Evolutionary conservation across 2,888 invertebrate species (phyloP).

Genomic region (Cheilosia impressa): DNA sequence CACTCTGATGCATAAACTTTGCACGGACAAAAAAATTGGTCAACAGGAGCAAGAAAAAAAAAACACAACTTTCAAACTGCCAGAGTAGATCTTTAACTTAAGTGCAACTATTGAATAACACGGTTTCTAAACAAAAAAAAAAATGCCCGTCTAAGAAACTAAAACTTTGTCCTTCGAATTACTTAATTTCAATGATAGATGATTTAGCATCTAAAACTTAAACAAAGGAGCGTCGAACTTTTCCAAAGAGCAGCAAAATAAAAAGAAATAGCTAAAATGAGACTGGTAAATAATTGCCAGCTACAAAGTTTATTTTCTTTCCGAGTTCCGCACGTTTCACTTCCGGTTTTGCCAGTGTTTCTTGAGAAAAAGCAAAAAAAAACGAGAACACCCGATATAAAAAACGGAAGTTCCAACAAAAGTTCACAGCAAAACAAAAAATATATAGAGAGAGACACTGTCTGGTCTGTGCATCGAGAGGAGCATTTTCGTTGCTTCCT

Average conservation of each 20-base stretch:
- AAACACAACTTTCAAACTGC: slow-evolving; percentile 11
- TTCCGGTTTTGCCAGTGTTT: slow-evolving; percentile 57
- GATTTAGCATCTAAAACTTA: slow-evolving; percentile 57
- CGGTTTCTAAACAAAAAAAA: slow-evolving; percentile 8
- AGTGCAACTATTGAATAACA: slow-evolving; percentile 38
- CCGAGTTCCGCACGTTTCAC: slow-evolving; percentile 49
- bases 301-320: slow-evolving; percentile 60
- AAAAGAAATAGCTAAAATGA: slow-evolving; percentile 7
- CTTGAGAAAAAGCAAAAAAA: slow-evolving; percentile 1
- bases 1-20: slow-evolving; percentile 2
- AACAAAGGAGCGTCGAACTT: slow-evolving; percentile 27
- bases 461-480: slow-evolving; percentile 14
- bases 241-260: slow-evolving; percentile 6
- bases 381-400: not conserved
- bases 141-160: slow-evolving; percentile 22
- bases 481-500: slow-evolving; percentile 2
- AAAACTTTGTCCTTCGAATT: slow-evolving; percentile 38
- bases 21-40: not conserved
- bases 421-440: not conserved
- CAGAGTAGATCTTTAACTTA: slow-evolving; percentile 40
- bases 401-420: slow-evolving; percentile 33
- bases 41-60: slow-evolving; percentile 7
- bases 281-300: slow-evolving; percentile 63
- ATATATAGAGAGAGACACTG: slow-evolving; percentile 17
- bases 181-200: slow-evolving; percentile 67